Evolutionary conservation across 2,888 invertebrate species (phyloP), one percentile per base, ranked within the genome.

Genomic region (Nomada goodeniana): DNA sequence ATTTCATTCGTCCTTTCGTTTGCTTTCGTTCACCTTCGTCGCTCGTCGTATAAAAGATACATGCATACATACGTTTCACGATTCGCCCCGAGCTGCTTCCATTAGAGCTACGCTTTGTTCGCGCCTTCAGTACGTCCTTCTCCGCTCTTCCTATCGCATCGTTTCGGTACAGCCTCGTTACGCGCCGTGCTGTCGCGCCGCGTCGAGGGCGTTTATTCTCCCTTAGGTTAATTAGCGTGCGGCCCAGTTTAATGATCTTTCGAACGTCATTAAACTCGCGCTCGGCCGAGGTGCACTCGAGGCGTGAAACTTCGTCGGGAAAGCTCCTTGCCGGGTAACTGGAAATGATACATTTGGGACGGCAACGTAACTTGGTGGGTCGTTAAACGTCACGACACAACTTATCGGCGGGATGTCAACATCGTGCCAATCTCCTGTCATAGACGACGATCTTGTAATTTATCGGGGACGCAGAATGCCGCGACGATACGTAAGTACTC

Each of bases 401-500:
- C 63, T 86, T 87, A 84, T 87, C 82, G 77, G 63, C 80, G 79
- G 71, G 82, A 86, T 87, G 86, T 84, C 86, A 82, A 86, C 87
- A 70, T 59, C 64, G 69, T 81, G 87, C 29, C 65, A 53, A 64
- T 74, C 71, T 36, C 47, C 60, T 69, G 76, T 72, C 76, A 64
- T 20, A 70, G 44, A 55, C 63, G 73, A 64, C 75, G 86, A 86
- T 80, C 81, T 75, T 47, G 77, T 59, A 60, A 76, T 73, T 84
- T 36, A 81, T 65, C 74, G 80, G 73, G 47, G 60, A 71, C 59
- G 59, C 75, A 47, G 47, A 47, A 71, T 73, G 77, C 29, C 65
- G 5, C 61, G 74, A 63, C 69, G 52, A 60, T 63, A 82, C 70
- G 83, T 83, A 78, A 83, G 83, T 83, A 53, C 11, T 13, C 18